A percentile compares a stretch with the other conserved stretches of the same genome.
These are phyloP conservation scores for Hypanus sabinus DNA, from an alignment of 2,113 vertebrate species.

Conservation along the genomic window DNA sequence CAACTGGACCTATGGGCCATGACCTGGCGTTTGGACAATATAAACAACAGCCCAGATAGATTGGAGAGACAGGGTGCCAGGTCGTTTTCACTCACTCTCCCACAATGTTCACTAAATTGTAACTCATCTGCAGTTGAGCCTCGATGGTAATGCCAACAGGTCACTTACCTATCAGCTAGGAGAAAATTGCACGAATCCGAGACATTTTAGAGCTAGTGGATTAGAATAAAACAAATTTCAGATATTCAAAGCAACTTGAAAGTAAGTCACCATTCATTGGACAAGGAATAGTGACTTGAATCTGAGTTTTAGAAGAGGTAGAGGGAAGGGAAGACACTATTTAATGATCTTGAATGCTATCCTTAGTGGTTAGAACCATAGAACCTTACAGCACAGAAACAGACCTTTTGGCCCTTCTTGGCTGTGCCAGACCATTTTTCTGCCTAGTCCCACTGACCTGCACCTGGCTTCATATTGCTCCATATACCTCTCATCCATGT, in stretches of 20 bases:
- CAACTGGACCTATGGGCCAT: no score
- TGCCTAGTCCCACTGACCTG: no score
- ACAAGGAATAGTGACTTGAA: neutral
- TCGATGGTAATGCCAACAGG: neutral
- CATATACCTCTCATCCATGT: no score
- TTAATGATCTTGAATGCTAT: neutral
- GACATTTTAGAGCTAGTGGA: neutral
- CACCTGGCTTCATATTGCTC: no score
- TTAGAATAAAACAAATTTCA: neutral
- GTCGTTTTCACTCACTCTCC: no score
- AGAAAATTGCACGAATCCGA: neutral
- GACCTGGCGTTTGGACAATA: no score
- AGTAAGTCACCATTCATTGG: neutral
- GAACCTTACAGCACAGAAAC: no score
- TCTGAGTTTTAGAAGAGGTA: neutral
- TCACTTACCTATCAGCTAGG: neutral
- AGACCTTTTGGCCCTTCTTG: no score
- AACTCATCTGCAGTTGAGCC: neutral
- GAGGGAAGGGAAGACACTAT: neutral
- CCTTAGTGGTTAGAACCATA: no score
- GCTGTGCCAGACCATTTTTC: no score
- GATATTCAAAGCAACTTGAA: neutral
- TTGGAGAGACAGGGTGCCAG: no score
- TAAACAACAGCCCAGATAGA: no score
- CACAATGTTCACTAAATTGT: neutral